Evolutionary conservation across 2,797 vertebrate genomes (phyloP).

Genomic region (Chiroxiphia lanceolata): DNA sequence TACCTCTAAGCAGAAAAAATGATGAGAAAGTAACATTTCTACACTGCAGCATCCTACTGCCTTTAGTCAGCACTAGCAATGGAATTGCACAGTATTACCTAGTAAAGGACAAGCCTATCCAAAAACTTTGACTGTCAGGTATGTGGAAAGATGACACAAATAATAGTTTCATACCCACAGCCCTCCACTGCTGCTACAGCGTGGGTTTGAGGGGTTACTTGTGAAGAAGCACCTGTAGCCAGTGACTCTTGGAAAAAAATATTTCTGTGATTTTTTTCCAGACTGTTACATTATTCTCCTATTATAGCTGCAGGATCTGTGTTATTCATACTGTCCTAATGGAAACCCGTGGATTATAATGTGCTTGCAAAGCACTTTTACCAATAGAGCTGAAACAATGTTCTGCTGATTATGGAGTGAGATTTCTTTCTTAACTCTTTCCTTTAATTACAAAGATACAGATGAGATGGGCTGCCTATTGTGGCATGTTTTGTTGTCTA

Average conservation of each 20-base stretch:
- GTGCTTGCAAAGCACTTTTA: slow-evolving; percentile 52
- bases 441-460: slow-evolving; percentile 28
- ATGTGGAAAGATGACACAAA: background rate
- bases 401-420: slow-evolving; percentile 19
- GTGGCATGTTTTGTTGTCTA: background rate
- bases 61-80: background rate
- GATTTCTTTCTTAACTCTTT: slow-evolving; percentile 20
- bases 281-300: background rate
- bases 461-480: background rate
- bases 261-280: background rate
- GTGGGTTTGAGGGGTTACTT: background rate
- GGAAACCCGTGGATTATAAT: slow-evolving; percentile 20
- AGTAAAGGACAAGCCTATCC: background rate
- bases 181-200: background rate
- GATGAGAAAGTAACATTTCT: background rate
- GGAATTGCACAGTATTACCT: rapidly evolving
- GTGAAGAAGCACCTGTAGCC: background rate
- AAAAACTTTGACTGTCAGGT: background rate
- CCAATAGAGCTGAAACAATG: slow-evolving; percentile 3
- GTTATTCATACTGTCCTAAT: slow-evolving; percentile 2
- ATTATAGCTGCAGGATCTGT: background rate
- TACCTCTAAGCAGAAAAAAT: background rate
- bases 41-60: background rate
- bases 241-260: background rate
- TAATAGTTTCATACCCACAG: background rate